Conservation (phyloP, 2,888 invertebrate genomes). For the Eristalinus aeneus region DNA sequence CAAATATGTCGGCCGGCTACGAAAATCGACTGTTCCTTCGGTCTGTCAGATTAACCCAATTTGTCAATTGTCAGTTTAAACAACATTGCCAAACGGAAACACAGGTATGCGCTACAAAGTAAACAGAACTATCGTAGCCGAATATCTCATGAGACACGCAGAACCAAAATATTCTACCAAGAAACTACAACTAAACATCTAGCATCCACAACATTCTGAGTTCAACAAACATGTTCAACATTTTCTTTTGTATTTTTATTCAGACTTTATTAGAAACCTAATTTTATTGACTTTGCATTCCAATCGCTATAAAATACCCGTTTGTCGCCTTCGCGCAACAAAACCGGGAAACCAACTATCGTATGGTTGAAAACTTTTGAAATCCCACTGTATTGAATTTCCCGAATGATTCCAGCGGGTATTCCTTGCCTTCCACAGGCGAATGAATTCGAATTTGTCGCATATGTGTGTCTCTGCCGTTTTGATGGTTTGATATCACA, state of each 20-base stretch:
- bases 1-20: slow-evolving; percentile 8
- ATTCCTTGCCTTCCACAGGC: slow-evolving; percentile 84
- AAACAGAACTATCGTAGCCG: neutral
- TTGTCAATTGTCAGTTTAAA: neutral
- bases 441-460: slow-evolving; percentile 98
- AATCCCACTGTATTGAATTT: slow-evolving; percentile 91
- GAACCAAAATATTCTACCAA: too few relatives aligned
- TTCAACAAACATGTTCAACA: neutral
- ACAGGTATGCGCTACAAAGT: neutral
- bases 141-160: neutral
- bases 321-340: neutral
- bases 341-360: slow-evolving; percentile 80
- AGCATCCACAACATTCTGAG: neutral
- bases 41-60: neutral
- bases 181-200: neutral
- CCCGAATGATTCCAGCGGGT: slow-evolving; percentile 86
- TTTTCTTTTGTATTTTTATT: neutral
- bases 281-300: neutral
- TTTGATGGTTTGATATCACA: slow-evolving; percentile 98
- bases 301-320: neutral
- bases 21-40: neutral
- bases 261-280: neutral
- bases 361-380: slow-evolving; percentile 90
- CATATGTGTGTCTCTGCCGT: slow-evolving; percentile 99
- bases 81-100: neutral